phyloP scores from a whole-genome alignment of 2,797 vertebrate species.

The Hypotaenidia philippensis region DNA sequence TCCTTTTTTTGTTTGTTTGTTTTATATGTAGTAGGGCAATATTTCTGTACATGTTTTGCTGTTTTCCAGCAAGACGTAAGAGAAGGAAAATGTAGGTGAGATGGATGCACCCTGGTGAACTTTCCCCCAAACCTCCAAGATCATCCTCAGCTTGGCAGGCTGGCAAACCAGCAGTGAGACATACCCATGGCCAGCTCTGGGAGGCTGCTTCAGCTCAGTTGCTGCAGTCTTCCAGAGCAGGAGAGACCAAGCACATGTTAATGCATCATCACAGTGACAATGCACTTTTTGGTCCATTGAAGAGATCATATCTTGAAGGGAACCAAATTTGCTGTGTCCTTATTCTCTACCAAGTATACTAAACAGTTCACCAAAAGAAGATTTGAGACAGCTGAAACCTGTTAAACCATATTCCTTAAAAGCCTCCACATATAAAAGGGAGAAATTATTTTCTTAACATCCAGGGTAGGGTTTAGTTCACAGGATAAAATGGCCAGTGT shows the following conservation, averaged over 20 bases:
- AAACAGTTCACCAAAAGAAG: not conserved
- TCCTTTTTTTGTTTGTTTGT: not conserved
- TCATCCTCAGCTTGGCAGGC: fast-evolving
- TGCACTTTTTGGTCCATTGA: not conserved
- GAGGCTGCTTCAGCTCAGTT: not conserved
- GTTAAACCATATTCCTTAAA: not conserved
- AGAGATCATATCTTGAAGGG: not conserved
- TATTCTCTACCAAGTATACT: not conserved
- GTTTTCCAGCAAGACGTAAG: not conserved
- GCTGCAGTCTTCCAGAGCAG: not conserved
- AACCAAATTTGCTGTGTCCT: not conserved
- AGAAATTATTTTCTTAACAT: not conserved
- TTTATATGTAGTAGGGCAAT: not conserved
- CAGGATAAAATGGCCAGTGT: not conserved
- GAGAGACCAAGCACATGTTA: fast-evolving
- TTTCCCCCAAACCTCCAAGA: not conserved
- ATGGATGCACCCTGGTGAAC: not conserved
- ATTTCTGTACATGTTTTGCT: not conserved
- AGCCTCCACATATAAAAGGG: not conserved
- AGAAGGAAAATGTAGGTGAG: not conserved
- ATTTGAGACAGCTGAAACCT: not conserved
- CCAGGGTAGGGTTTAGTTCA: not conserved
- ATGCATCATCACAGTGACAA: not conserved
- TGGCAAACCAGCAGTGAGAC: not conserved
- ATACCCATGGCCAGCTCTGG: not conserved